Evolutionary conservation across 2,797 vertebrate genomes (phyloP), one percentile per base, ranked within the genome.

Genomic region (Zenarchopterus dispar): DNA sequence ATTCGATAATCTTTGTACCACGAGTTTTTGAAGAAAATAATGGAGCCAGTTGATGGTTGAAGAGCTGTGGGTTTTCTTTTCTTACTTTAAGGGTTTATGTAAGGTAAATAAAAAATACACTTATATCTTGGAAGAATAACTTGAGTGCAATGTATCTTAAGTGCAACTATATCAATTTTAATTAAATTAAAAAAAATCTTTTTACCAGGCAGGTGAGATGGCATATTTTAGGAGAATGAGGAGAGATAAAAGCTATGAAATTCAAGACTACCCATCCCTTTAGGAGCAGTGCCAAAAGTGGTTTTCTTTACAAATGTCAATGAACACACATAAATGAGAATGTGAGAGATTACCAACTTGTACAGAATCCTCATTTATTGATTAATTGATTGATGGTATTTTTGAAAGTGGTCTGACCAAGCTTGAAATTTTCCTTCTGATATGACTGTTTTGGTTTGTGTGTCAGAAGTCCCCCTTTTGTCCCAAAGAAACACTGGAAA

Each of bases 311-410:
- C 11, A 39, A 39, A 39, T 10, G 13, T 36, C 33, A 36, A 10
- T 39, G 36, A 3, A 39, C 36, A 39, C 36, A 39, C 36, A 10
- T 57, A 58, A 65, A 39, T 1, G 23, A 54, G 31, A 60, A 75
- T 62, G 44, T 48, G n/a, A 28, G 54, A 62, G 55, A 72, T 63
- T 46, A n/a, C n/a, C n/a, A 67, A 68, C 52, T 69, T 72, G 62
- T 60, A 69, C 67, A 73, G 69, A 63, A 61, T 70, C 64, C 53
- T 82, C 56, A 83, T 86, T 88, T 85, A 84, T 85, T 86, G 49
- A 7, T 36, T 36, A 5, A 11, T 10, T 36, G 11, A 36, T 36
- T 39, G 36, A 39, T 39, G 36, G 13, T 39, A 39, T 39, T 4
- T 39, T 15, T 69, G 66, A 80, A 78, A 51, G 64, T 18, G 7